Evolutionary conservation across 1,140 invertebrate genomes (phyloP), one percentile per base, ranked within the genome.

Genomic region (Propsilocerus akamusi): DNA sequence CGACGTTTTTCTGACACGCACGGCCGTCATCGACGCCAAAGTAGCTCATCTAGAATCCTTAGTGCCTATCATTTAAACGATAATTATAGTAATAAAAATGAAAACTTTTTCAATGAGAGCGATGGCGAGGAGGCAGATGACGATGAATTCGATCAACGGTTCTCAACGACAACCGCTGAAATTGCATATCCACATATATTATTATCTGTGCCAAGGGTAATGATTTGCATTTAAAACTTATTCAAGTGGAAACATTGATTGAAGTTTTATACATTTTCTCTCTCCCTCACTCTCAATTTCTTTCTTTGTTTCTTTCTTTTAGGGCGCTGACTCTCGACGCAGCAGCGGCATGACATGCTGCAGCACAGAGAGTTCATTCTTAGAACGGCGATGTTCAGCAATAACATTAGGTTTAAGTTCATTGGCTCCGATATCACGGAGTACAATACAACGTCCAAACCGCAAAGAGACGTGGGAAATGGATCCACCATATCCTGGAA

Each of bases 341-440:
- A 72, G 79, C 50, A 86, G 83, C 59, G 83, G 81, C 46, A 78
- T 83, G 52, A 86, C 83, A 11, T 85, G 81, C 59, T 86, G 81
- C 55, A 85, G 81, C 58, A 83, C 81, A 12, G 83, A 80, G 47
- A 84, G 81, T 61, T 83, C 81, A 34, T 86, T 86, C 58, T 67
- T 86, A 55, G 83, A 86, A 58, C 72, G 81, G 46, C 73, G 82
- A 51, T 81, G 78, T 51, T 84, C 82, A 4, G 80, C 82, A 12
- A 76, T 83, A 50, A 78, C 78, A 47, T 73, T 83, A 56, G 77
- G 80, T 56, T 60, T 83, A 65, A 73, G 75, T 55, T 71, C 76
- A 55, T 66, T 69, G 53, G 73, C 72, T 26, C 68, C 72, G 25
- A 65, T 68, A 61, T 61, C 60, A 26, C 50, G 48, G 47, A n/a